Percentiles rank a stretch among this genome's conserved stretches.
These are phyloP conservation scores for Grus americana DNA, from an alignment of 2,113 vertebrate species.

Conservation along the genomic window DNA sequence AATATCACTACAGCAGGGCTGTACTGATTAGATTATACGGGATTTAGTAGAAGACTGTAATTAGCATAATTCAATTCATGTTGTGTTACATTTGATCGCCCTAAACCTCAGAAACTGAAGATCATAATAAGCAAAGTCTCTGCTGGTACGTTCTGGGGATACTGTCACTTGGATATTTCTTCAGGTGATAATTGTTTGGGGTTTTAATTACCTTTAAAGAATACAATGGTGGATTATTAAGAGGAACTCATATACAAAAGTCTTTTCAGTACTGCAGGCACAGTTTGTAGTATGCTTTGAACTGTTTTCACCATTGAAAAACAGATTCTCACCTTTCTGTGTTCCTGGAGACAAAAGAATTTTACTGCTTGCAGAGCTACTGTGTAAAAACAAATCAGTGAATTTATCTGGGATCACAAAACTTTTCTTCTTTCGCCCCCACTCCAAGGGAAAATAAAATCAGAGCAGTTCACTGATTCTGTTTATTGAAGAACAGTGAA, in stretches of 20 bases:
- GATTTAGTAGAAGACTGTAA: neutral
- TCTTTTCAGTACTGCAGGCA: neutral
- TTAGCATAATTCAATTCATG: neutral
- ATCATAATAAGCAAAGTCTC: neutral
- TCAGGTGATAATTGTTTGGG: neutral
- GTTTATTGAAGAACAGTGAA: neutral
- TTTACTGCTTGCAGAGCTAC: neutral
- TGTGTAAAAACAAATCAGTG: neutral
- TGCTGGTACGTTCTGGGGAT: neutral
- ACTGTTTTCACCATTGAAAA: neutral
- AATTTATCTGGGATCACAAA: neutral
- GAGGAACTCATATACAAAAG: fast-evolving
- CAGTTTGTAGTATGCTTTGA: neutral
- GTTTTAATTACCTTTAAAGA: neutral
- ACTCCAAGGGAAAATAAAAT: neutral
- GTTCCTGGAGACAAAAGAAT: neutral
- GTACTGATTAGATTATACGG: neutral
- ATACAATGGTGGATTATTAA: neutral
- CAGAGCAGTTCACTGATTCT: neutral
- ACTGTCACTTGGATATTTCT: neutral
- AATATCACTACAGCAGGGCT: neutral
- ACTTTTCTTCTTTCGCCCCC: neutral
- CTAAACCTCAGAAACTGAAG: neutral
- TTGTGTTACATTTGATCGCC: neutral
- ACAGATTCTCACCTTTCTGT: neutral